Conservation (phyloP, 2,797 vertebrate species). For the Falco cherrug region DNA sequence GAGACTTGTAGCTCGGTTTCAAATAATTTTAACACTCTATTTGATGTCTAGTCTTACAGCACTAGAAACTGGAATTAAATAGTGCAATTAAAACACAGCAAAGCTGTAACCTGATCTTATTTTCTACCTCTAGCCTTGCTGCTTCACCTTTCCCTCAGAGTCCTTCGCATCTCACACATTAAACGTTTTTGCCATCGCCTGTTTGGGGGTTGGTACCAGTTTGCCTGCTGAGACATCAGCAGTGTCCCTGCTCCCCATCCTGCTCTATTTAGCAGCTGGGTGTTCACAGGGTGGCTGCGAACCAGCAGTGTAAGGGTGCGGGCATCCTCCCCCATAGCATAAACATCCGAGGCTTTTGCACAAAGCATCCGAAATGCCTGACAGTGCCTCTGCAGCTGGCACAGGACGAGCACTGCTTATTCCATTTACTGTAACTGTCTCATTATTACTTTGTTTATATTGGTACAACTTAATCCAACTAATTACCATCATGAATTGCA, state of each 20-base stretch:
- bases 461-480: conserved; percentile 21
- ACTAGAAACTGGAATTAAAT: conserved; percentile 44
- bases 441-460: background rate
- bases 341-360: background rate
- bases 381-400: background rate
- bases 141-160: conserved; percentile 21
- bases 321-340: background rate
- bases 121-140: background rate
- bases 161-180: background rate
- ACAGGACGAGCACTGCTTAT: background rate
- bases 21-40: conserved; percentile 20
- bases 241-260: background rate
- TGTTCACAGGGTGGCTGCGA: background rate
- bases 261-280: background rate
- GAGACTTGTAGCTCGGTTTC: conserved; percentile 47
- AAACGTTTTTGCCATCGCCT: background rate
- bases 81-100: conserved; percentile 45
- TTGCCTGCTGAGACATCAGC: background rate
- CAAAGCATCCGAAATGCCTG: background rate
- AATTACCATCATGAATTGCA: background rate
- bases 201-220: background rate
- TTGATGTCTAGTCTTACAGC: conserved; percentile 37
- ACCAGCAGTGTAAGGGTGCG: background rate
- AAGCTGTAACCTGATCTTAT: conserved; percentile 29
- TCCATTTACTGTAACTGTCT: background rate